phyloP scores from a whole-genome alignment of 2,888 invertebrate species.

The Pollenia angustigena region DNA sequence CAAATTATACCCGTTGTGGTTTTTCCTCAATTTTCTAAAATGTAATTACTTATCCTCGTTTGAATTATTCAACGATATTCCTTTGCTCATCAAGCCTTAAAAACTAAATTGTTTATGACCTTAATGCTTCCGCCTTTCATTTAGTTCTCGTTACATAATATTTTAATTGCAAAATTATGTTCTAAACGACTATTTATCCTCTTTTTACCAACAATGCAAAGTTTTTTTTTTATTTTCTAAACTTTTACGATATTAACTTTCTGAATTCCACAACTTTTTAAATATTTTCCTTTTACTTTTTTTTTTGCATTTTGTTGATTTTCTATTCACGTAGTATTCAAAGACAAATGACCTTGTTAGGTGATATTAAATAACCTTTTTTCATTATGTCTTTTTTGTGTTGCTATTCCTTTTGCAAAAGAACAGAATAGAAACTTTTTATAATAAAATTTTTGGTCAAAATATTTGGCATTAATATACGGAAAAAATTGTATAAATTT shows the following conservation, averaged over 20 bases:
- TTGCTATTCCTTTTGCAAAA: not conserved
- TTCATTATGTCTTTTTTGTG: not conserved
- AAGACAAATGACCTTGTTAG: not conserved
- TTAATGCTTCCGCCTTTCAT: too few species aligned
- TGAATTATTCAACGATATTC: too few species aligned
- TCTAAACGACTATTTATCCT: not conserved
- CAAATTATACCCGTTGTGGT: too few species aligned
- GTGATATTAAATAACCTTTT: conserved; percentile 17
- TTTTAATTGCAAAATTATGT: conserved; percentile 16
- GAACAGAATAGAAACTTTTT: conserved; percentile 1
- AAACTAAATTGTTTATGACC: too few species aligned
- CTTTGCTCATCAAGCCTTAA: too few species aligned
- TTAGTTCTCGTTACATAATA: not conserved
- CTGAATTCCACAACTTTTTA: not conserved
- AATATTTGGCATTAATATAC: conserved; percentile 30
- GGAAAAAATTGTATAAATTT: not conserved
- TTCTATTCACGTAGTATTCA: not conserved
- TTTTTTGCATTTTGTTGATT: too few species aligned
- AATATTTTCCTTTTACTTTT: not conserved
- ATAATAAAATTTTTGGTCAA: conserved; percentile 28
- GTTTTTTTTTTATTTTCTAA: not conserved
- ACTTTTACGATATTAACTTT: conserved; percentile 1
- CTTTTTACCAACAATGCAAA: not conserved
- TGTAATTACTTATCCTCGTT: too few species aligned
- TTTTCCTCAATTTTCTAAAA: too few species aligned